Percentiles rank a stretch among this genome's conserved stretches.
Conservation (phyloP, 2,888 invertebrate species). For the Rhodophaea formosa region DNA sequence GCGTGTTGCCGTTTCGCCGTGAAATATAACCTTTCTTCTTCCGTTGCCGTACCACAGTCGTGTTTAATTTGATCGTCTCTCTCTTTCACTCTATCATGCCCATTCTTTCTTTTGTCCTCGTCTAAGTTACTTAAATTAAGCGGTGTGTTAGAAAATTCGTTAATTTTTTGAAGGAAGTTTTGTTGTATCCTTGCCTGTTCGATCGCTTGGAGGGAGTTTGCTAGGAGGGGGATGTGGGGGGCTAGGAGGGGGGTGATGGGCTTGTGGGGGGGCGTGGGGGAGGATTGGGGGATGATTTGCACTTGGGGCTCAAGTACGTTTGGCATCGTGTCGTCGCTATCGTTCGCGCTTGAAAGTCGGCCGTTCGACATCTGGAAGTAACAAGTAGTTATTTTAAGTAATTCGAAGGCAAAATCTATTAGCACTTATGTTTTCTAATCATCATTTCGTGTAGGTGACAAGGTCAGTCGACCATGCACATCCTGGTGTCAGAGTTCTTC, state of each 20-base stretch:
- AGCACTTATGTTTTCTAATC: too few species aligned
- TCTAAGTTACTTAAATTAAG: slow-evolving; percentile 73
- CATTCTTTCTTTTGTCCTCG: slow-evolving; percentile 52
- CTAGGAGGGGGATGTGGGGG: slow-evolving; percentile 44
- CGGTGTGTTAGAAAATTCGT: slow-evolving; percentile 71
- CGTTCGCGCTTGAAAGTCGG: slow-evolving; percentile 75
- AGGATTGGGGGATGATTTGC: slow-evolving; percentile 68
- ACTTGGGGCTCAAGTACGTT: slow-evolving; percentile 76
- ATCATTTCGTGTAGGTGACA: too few species aligned
- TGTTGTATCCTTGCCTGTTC: slow-evolving; percentile 71
- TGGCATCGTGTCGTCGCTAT: slow-evolving; percentile 74
- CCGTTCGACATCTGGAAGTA: slow-evolving; percentile 75
- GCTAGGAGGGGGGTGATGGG: slow-evolving; percentile 37
- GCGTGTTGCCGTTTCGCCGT: slow-evolving; percentile 74
- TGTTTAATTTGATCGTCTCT: slow-evolving; percentile 51
- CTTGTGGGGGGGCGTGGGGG: slow-evolving; percentile 55
- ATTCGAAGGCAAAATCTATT: too few species aligned
- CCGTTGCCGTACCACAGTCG: slow-evolving; percentile 56
- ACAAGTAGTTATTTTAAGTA: too few species aligned
- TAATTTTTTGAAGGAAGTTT: slow-evolving; percentile 66
- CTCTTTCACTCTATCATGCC: slow-evolving; percentile 46
- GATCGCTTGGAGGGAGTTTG: slow-evolving; percentile 64
- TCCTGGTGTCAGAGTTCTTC: too few species aligned
- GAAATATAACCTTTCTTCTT: slow-evolving; percentile 69
- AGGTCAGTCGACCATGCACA: too few species aligned